Conservation (phyloP, 2,797 vertebrate genomes). For the Orestias chungarensis region DNA sequence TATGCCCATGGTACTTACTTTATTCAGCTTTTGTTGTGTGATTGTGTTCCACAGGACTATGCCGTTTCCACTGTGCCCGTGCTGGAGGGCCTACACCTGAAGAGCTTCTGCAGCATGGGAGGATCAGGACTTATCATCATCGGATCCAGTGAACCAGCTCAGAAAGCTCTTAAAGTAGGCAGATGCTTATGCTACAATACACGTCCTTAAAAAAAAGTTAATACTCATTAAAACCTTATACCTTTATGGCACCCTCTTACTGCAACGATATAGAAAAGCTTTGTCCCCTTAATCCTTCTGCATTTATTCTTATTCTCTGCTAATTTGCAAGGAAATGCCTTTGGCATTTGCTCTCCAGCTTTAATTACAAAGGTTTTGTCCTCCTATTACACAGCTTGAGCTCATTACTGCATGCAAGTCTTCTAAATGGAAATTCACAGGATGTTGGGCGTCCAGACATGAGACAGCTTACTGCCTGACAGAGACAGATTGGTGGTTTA, state of each 20-base stretch:
- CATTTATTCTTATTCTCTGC: slow-evolving; percentile 53
- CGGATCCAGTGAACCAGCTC: slow-evolving; percentile 93
- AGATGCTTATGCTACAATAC: slow-evolving; percentile 37
- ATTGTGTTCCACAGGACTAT: slow-evolving; percentile 86
- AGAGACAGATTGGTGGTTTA: slow-evolving; percentile 37
- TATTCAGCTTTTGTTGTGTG: slow-evolving; percentile 1
- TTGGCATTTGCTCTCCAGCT: slow-evolving; percentile 28
- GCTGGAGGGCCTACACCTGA: slow-evolving; percentile 87
- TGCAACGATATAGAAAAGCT: slow-evolving; percentile 38
- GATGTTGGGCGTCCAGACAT: slow-evolving; percentile 17
- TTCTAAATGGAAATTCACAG: slow-evolving; percentile 37
- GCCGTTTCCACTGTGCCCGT: slow-evolving; percentile 96
- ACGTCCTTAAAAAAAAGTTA: slow-evolving; percentile 47
- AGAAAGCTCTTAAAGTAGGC: slow-evolving; percentile 94
- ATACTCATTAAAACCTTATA: slow-evolving; percentile 34
- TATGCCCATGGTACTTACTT: neutral
- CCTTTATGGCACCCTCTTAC: slow-evolving; percentile 33
- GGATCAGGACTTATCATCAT: slow-evolving; percentile 94
- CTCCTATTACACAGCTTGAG: slow-evolving; percentile 48
- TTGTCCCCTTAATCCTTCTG: slow-evolving; percentile 53
- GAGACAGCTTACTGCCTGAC: slow-evolving; percentile 30
- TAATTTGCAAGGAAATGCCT: slow-evolving; percentile 51
- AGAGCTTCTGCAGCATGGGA: slow-evolving; percentile 98
- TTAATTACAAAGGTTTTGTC: slow-evolving; percentile 42
- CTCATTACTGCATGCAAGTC: slow-evolving; percentile 34